Base-by-base conservation (phyloP, 2,888 invertebrate genomes). In the Monopis laevigella region DNA sequence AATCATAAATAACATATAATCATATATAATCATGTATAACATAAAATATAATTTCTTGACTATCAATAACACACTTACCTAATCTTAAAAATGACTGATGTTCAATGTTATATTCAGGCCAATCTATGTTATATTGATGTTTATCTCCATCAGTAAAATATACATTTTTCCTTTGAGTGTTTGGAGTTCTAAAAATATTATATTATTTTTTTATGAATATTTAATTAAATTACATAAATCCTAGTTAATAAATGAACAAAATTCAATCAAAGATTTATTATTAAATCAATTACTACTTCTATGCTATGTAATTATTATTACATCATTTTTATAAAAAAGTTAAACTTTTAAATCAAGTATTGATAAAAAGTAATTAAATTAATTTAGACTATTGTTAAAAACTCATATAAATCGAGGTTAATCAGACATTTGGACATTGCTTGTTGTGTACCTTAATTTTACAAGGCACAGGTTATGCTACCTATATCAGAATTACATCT, bases 71-170 rank as follows among this genome's bases (percentile, higher is more conserved):
- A 27, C 40, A 56, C 77, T 82, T 73, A 90, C 92, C 90, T 48
- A 94, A 78, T 65, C 87, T 87, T 45, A 95, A 75, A 65, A 89
- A 96, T 6, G 88, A 86, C 59, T 93, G 90, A 49, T 88, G 86
- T 1, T 82, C 82, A 1, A 82, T 72, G 50, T 90, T 89, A 56
- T 91, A 96, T 51, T 90, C 88, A 0, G 92, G 92, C 96, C 96
- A 96, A 45, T 89, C 88, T 10, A 88, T 75, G 44, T 90, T 87
- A 56, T 86, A 88, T 46, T 84, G 82, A 45, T 73, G 78, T 88
- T 89, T 89, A 42, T 89, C 87, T 39, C 84, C 78, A 26, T 83
- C 82, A 26, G 86, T 88, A 45, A 83, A 65, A 55, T 86, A 90
- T 45, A 83, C 84, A 43, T 83, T 84, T 12, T 40, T 28, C 18